Evolutionary conservation across 1,140 invertebrate genomes (phyloP), one percentile per base, ranked within the genome.

Genomic region (Papilio xuthus): DNA sequence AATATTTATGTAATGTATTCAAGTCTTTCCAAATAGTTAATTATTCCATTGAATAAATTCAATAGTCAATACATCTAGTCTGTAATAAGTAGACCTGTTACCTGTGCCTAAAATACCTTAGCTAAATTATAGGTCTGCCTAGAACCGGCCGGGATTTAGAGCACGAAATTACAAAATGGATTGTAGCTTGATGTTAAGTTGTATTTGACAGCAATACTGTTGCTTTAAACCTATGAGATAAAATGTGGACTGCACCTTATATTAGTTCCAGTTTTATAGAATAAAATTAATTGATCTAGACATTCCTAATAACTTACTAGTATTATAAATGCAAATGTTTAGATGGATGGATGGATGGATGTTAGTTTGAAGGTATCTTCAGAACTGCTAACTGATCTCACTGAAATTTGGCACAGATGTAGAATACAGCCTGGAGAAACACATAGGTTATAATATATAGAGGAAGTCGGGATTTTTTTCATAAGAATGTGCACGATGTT

Each of bases 131-230:
- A 67, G 60, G 60, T 67, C 60, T 67, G 23, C 15, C 26, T 67
- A 67, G 20, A 67, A 67, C 60, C 60, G 60, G 60, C 60, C 60
- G 23, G 26, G 23, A 67, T 67, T 28, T 67, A 13, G 60, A 67
- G 60, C 60, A 67, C 13, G 60, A 67, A 28, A 67, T 67, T 67
- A 32, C 60, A 67, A 67, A 67, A 67, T 26, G 26, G 32, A 67
- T 67, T 67, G 60, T 67, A 28, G n/a, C 60, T 67, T 32, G 10
- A 60, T 60, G 26, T 32, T 67, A 18, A 28, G 32, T 15, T 32
- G 26, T 67, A 28, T 67, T 18, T 15, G 26, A 28, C 23, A 63
- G 60, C 60, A 32, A 67, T 32, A 28, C 60, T 13, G 60, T 26
- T 63, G 26, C 23, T 60, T 10, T 60, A 26, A n/a, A 56, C 23